phyloP scores from a whole-genome alignment of 2,113 vertebrate genomes.

The Centropristis striata region DNA sequence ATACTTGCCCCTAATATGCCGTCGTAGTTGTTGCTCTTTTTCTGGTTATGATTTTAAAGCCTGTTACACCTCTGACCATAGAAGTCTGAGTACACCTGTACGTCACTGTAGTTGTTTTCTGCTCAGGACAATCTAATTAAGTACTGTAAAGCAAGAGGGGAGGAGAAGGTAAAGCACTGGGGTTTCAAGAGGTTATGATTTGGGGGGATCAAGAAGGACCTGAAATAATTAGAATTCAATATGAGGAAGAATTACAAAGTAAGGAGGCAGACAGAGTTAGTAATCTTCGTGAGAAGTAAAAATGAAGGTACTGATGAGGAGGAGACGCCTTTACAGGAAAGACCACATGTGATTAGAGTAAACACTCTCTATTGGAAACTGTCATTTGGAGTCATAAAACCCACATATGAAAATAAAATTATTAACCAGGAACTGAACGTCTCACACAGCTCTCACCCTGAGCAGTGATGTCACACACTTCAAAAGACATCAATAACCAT shows the following conservation, averaged over 20 bases:
- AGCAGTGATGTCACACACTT: neutral
- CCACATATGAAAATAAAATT: neutral
- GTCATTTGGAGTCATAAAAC: neutral
- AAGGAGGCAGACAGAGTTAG: neutral
- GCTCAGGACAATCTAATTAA: neutral
- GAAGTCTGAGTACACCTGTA: no score
- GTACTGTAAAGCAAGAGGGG: no score
- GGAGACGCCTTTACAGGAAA: slow-evolving; percentile 14
- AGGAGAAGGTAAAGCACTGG: neutral
- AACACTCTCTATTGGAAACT: slow-evolving; percentile 10
- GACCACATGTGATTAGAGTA: slow-evolving; percentile 3
- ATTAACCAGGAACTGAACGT: slow-evolving; percentile 6
- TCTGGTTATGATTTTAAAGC: neutral
- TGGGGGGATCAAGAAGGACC: neutral
- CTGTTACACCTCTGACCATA: neutral
- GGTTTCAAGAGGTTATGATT: neutral
- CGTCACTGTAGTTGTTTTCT: no score
- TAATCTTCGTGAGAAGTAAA: slow-evolving; percentile 4
- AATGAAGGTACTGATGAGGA: neutral
- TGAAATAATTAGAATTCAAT: neutral
- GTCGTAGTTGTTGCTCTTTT: no score
- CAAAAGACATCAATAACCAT: neutral
- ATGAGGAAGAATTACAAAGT: neutral
- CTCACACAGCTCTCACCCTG: neutral
- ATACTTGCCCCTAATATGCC: no score